phyloP scores from a whole-genome alignment of 2,888 invertebrate genomes.

The Drosophila sordidapex region DNA sequence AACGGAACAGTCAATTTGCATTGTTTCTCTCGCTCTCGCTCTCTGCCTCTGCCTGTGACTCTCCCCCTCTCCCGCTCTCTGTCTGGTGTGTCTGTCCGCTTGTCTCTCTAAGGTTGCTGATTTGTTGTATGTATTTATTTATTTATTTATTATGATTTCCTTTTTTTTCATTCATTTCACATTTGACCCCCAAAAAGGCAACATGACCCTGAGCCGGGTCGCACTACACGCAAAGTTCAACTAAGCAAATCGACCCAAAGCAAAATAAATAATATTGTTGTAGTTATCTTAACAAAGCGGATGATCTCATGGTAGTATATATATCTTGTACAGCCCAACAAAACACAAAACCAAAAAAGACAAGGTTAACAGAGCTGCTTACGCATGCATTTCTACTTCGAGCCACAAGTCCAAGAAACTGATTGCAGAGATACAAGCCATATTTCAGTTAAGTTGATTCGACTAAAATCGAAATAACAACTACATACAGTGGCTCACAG shows the following conservation, averaged over 20 bases:
- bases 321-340: neutral
- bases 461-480: neutral
- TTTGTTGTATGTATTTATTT: neutral
- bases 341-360: conserved; percentile 1
- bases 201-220: conserved; percentile 69
- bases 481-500: neutral
- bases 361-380: conserved; percentile 37
- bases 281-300: conserved; percentile 11
- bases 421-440: neutral
- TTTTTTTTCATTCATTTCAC: conserved; percentile 24
- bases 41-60: no score
- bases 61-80: neutral
- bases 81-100: neutral
- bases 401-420: neutral
- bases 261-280: conserved; percentile 8
- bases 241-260: conserved; percentile 42
- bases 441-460: neutral
- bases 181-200: conserved; percentile 68
- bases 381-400: conserved; percentile 12
- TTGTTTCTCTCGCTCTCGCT: conserved; percentile 13
- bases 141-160: neutral
- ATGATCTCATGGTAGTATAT: conserved; percentile 47
- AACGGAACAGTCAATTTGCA: conserved; percentile 61
- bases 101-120: conserved; percentile 13
- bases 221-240: conserved; percentile 43